Evolutionary conservation across 2,113 vertebrate genomes (phyloP), one percentile per base, ranked within the genome.

Genomic region (Indicator indicator): DNA sequence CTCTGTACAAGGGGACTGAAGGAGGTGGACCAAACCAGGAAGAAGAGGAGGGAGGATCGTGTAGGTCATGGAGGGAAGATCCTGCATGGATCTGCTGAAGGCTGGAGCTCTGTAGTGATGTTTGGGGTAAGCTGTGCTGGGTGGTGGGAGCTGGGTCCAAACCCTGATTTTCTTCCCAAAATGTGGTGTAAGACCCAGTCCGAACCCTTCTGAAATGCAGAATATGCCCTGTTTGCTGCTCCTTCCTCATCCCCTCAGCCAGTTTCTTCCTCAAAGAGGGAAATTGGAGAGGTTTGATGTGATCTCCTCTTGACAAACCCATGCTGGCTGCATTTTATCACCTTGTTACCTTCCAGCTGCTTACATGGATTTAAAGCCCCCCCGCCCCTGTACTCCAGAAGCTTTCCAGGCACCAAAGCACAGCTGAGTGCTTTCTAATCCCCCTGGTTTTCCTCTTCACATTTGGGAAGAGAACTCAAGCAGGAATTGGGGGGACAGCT

Each of bases 401-500:
- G 60, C 79, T 85, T 78, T 59, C 58, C 75, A 59, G 75, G 81
- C 81, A 94, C 58, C 87, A 86, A 83, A 94, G 94, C 50, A n/a
- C 40, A 58, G 46, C 63, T 0, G 3, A 83, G 67, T 1, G 6
- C 60, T 77, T 79, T 50, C 33, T 62, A 72, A 88, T 56, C 69
- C 81, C 69, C 87, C 44, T 3, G 17, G 50, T 38, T 65, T 63
- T 81, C 64, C 76, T 69, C 87, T 79, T 79, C 23, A 27, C 24
- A 1, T 73, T 48, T 28, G 65, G 77, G 65, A 70, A 89, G 60
- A 54, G 77, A 46, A 76, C 40, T 1, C 36, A 60, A 70, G 52
- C 42, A 48, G 73, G 40, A 84, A 64, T 15, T 6, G 14, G 64
- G 65, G 65, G 70, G 36, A 48, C 56, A 24, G 33, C 8, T 62